Percentiles rank a stretch among this genome's conserved stretches.
phyloP scores from a whole-genome alignment of 2,797 vertebrate genomes.

The Anisognathus igniventris region DNA sequence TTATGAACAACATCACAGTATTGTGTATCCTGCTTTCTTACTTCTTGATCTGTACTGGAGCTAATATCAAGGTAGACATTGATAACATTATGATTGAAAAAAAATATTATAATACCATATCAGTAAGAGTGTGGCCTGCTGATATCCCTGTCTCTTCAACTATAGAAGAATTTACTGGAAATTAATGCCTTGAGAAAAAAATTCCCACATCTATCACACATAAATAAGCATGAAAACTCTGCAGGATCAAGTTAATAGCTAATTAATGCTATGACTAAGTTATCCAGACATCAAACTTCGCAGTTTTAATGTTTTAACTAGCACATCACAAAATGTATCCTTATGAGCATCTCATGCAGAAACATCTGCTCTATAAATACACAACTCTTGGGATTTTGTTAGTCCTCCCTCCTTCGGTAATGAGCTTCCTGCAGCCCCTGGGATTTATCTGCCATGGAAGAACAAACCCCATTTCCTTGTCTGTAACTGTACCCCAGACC shows the following conservation, averaged over 20 bases:
- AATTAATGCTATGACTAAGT: slow-evolving; percentile 14
- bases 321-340: background rate
- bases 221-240: background rate
- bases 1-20: background rate
- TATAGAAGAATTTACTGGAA: background rate
- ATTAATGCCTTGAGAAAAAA: background rate
- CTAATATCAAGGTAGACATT: background rate
- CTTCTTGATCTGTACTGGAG: background rate
- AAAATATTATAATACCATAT: background rate
- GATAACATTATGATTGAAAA: background rate
- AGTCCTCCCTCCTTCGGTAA: background rate
- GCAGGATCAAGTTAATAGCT: background rate
- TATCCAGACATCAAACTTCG: background rate
- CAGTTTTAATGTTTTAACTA: background rate
- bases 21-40: background rate
- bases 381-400: background rate
- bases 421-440: background rate
- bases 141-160: background rate
- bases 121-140: background rate
- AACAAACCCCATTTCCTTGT: background rate
- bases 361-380: background rate
- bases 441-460: background rate
- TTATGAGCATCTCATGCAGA: background rate
- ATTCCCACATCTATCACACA: background rate
- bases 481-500: background rate